Conservation (phyloP, 2,113 vertebrate species). For the Poeciliopsis prolifica region DNA sequence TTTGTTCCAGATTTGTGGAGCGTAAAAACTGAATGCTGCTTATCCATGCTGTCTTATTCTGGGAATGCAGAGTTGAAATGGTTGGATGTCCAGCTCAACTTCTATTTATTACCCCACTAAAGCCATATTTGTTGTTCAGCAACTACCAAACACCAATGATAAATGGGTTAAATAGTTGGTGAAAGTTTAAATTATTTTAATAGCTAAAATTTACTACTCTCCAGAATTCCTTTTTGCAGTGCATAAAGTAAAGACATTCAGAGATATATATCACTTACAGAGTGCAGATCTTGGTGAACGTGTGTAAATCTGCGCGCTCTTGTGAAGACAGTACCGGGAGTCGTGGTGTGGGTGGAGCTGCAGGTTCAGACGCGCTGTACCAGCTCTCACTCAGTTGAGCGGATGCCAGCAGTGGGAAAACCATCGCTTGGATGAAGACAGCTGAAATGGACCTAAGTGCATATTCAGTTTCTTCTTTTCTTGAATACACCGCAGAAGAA, state of each 20-base stretch:
- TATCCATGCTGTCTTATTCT: no score
- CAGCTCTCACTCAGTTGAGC: slow-evolving; percentile 61
- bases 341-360: slow-evolving; percentile 74
- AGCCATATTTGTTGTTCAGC: no score
- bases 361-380: slow-evolving; percentile 57
- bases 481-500: background rate
- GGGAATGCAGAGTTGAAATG: no score
- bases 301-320: slow-evolving; percentile 34
- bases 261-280: no score
- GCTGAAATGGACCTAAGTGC: slow-evolving; percentile 12
- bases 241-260: background rate
- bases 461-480: background rate
- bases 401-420: slow-evolving; percentile 62
- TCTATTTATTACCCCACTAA: no score
- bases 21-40: no score
- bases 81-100: no score
- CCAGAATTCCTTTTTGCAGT: background rate
- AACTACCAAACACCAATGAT: no score
- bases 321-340: slow-evolving; percentile 44
- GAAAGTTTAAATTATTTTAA: background rate
- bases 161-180: no score
- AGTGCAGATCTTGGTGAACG: background rate
- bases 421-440: slow-evolving; percentile 22
- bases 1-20: no score
- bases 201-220: background rate